phyloP scores from a whole-genome alignment of 2,888 invertebrate species.

The Synergus laeviventris region DNA sequence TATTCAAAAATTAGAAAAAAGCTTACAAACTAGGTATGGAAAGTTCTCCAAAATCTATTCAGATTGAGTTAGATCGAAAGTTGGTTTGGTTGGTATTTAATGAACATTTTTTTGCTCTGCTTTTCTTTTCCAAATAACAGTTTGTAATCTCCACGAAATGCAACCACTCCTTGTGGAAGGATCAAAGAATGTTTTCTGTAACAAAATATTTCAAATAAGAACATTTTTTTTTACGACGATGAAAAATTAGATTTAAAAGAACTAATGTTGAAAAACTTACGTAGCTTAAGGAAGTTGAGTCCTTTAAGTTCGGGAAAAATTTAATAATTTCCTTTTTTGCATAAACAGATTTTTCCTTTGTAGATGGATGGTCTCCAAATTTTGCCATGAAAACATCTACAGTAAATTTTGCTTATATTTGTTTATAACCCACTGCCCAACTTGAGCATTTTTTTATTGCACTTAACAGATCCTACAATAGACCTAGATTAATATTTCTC shows the following conservation, averaged over 20 bases:
- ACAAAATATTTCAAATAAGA: neutral
- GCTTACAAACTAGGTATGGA: neutral
- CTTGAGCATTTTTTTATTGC: neutral
- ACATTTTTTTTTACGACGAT: too few relatives aligned
- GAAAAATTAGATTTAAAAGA: neutral
- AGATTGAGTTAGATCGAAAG: neutral
- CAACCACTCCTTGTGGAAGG: neutral
- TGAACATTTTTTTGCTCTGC: neutral
- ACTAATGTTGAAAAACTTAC: neutral
- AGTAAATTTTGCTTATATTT: conserved; percentile 36
- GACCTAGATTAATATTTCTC: too few relatives aligned
- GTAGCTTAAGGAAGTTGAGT: neutral
- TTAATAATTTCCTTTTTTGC: conserved; percentile 35
- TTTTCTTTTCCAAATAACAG: neutral
- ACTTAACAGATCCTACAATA: neutral
- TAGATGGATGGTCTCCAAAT: conserved; percentile 41
- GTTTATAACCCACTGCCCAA: neutral
- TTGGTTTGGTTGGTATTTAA: too few relatives aligned
- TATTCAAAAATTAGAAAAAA: too few relatives aligned
- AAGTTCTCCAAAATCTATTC: neutral
- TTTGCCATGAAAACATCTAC: conserved; percentile 31
- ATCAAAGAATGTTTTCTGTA: conserved; percentile 3
- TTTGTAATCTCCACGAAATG: neutral
- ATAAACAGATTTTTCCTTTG: conserved; percentile 37
- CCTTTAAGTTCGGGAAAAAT: conserved; percentile 39